Conservation (phyloP, 1,140 invertebrate species). For the Tetramorium alpestre region DNA sequence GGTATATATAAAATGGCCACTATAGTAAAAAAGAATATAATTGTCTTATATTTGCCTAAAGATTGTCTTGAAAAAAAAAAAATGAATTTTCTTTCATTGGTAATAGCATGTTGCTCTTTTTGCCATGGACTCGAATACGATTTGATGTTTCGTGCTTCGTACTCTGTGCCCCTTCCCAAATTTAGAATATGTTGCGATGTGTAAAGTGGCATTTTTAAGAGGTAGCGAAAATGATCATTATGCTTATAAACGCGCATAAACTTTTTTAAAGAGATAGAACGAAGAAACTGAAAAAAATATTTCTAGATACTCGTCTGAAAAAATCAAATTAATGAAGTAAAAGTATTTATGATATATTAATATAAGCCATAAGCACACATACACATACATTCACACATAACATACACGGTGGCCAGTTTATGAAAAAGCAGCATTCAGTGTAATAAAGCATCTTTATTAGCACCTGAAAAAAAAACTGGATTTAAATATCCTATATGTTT, state of each 20-base stretch:
- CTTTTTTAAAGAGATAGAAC: constrained; percentile 24
- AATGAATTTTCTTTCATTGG: not conserved
- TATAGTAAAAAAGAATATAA: not conserved
- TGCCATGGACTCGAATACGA: not conserved
- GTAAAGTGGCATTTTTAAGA: not conserved
- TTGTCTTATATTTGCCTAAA: constrained; percentile 1
- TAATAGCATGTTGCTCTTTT: not conserved
- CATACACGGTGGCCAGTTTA: not conserved
- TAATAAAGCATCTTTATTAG: constrained; percentile 49
- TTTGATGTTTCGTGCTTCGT: not conserved
- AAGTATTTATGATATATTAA: constrained; percentile 57
- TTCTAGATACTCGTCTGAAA: constrained; percentile 13
- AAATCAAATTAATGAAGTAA: constrained; percentile 47
- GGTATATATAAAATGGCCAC: constrained; percentile 33
- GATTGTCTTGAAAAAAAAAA: not conserved
- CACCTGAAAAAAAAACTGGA: constrained; percentile 17
- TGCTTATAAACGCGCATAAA: constrained; percentile 7
- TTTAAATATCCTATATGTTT: constrained; percentile 40
- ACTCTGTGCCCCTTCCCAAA: not conserved
- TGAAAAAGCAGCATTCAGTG: constrained; percentile 11
- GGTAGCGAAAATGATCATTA: not conserved
- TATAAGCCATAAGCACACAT: constrained; percentile 6
- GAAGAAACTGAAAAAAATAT: not conserved
- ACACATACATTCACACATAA: not conserved
- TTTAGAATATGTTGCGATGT: not conserved